Evolutionary conservation across 2,113 vertebrate genomes (phyloP), one percentile per base, ranked within the genome.

Genomic region (Asarcornis scutulata): DNA sequence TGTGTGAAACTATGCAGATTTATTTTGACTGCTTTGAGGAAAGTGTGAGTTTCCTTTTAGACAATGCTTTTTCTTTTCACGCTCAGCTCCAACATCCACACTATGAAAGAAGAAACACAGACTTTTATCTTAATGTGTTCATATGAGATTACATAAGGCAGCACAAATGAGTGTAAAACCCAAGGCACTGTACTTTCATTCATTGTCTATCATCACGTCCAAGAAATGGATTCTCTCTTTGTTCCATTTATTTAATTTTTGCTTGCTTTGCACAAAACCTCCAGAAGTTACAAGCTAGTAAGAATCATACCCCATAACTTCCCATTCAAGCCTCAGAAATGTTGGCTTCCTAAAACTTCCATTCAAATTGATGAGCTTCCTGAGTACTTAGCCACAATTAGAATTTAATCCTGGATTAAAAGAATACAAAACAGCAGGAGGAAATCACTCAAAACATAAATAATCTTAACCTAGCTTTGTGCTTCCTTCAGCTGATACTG

Each of bases 391-490:
- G 13, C 63, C 44, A 83, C 59, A 91, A 90, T 88, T 93, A 95
- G 85, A 91, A 91, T 86, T 83, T 86, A 93, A 94, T 94, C 79
- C 68, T 46, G 50, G n/a, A 86, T 94, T 91, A 93, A 80, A 11
- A 80, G 59, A 58, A 67, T 44, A 77, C 8, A 85, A 21, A 1
- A 1, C 34, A 76, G 38, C 34, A 87, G 38, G 21, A 94, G 26
- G 44, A 91, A 95, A 94, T 74, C 3, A 44, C 63, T 69, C 85
- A 73, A 91, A 94, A 89, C 27, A 83, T n/a, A 91, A 88, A 73
- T 85, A 88, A 95, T 80, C 59, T 80, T 86, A 74, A 77, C 27
- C 10, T 58, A 7, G 11, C 56, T 26, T 91, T 83, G 66, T 18
- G 44, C 26, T 96, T 95, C 52, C 1, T 1, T 46, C 42, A 69